Evolutionary conservation across 2,113 vertebrate species (phyloP).

Genomic region (Columba livia): DNA sequence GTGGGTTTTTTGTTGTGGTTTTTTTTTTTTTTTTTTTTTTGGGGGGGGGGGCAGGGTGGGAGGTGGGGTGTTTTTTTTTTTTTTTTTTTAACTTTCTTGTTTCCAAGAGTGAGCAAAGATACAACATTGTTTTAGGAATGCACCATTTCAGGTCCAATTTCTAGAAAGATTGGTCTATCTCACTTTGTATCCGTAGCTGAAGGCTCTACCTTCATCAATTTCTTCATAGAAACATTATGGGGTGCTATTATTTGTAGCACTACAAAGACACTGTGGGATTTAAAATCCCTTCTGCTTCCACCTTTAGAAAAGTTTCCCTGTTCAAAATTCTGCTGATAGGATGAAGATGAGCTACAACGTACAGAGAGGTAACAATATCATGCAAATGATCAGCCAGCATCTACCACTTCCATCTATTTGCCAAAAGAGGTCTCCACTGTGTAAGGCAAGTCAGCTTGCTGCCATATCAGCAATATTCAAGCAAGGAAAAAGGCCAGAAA

Average conservation of each 20-base stretch:
- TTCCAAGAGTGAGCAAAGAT: background rate
- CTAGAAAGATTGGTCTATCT: background rate
- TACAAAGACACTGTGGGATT: background rate
- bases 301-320: background rate
- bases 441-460: background rate
- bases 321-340: background rate
- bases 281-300: background rate
- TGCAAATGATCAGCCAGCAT: background rate
- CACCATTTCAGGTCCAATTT: background rate
- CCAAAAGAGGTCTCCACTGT: background rate
- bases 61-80: too few species aligned
- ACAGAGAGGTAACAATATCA: background rate
- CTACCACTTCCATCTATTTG: background rate
- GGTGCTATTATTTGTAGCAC: background rate
- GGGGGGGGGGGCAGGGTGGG: too few species aligned
- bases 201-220: background rate
- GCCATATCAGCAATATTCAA: background rate
- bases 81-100: background rate
- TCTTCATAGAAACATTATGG: rapidly evolving
- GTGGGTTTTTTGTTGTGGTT: too few species aligned
- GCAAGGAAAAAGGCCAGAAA: background rate
- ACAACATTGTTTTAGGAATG: background rate
- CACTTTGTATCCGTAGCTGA: rapidly evolving
- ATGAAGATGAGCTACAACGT: background rate
- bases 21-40: too few species aligned